phyloP scores from a whole-genome alignment of 2,888 invertebrate species.

The Dascillus cervinus region DNA sequence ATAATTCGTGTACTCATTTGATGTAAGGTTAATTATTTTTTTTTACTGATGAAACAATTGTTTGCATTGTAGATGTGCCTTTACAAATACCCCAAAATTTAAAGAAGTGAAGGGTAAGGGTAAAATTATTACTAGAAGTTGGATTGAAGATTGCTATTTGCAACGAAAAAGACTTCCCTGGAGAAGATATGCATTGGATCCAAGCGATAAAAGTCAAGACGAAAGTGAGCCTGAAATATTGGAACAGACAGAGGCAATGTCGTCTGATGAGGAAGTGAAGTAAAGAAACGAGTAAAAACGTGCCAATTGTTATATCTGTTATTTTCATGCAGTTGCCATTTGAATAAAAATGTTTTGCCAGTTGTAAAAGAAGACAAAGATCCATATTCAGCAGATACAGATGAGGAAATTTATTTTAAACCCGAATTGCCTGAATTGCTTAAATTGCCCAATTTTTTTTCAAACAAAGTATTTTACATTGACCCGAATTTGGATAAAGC shows the following conservation, averaged over 20 bases:
- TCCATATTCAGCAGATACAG: slow-evolving; percentile 31
- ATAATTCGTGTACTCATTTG: slow-evolving; percentile 69
- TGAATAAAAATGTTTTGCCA: slow-evolving; percentile 10
- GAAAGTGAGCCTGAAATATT: slow-evolving; percentile 50
- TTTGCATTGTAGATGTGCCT: slow-evolving; percentile 67
- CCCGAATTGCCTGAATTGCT: slow-evolving; percentile 1
- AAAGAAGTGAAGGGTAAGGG: slow-evolving; percentile 55
- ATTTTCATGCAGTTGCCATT: background rate
- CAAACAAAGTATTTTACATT: slow-evolving; percentile 45
- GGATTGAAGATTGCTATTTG: slow-evolving; percentile 61
- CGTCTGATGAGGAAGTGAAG: too few species aligned
- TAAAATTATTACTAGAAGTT: slow-evolving; percentile 62
- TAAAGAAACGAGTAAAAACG: too few species aligned
- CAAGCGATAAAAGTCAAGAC: slow-evolving; percentile 34
- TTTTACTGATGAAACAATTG: too few species aligned
- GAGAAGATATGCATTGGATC: slow-evolving; percentile 54
- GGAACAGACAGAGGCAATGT: slow-evolving; percentile 34
- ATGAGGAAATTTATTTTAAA: slow-evolving; percentile 29
- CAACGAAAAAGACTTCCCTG: slow-evolving; percentile 58
- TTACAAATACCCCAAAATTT: slow-evolving; percentile 82
- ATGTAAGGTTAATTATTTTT: slow-evolving; percentile 52
- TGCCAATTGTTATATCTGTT: too few species aligned
- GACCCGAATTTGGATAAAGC: slow-evolving; percentile 35
- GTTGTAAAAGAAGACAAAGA: slow-evolving; percentile 14
- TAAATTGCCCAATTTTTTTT: slow-evolving; percentile 45